A percentile compares a stretch with the other conserved stretches of the same genome.
These are phyloP conservation scores for Cynodonichthys magdalenae DNA, from an alignment of 2,797 vertebrate genomes.

Conservation along the genomic window DNA sequence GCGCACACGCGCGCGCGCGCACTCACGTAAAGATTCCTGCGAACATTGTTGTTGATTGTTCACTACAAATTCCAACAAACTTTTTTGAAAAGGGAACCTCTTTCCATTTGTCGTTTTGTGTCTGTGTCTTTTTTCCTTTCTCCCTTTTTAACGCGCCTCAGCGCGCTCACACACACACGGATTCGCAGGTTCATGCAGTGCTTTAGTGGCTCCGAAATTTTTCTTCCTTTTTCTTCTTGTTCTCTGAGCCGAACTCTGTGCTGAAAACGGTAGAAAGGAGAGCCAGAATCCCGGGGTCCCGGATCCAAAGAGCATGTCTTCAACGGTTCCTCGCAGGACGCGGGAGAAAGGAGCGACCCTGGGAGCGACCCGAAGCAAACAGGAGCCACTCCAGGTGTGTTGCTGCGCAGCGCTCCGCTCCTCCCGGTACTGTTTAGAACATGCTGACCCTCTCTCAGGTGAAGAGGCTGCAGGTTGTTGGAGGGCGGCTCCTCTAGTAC, in stretches of 20 bases:
- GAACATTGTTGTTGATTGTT: conserved; percentile 86
- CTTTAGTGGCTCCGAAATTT: conserved; percentile 89
- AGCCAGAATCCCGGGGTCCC: conserved; percentile 86
- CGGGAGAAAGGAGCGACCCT: no score
- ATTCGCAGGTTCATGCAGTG: conserved; percentile 89
- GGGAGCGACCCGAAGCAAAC: no score
- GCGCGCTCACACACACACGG: no score
- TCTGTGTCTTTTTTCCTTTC: conserved; percentile 76
- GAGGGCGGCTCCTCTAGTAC: conserved; percentile 68
- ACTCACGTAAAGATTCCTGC: conserved; percentile 88
- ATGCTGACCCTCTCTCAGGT: conserved; percentile 9
- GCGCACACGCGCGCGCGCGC: neutral
- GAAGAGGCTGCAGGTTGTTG: neutral
- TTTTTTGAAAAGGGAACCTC: conserved; percentile 85
- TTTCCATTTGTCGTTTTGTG: conserved; percentile 86
- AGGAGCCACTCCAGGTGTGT: no score
- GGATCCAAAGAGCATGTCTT: conserved; percentile 80
- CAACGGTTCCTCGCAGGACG: no score
- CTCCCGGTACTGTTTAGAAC: neutral
- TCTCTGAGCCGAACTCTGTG: conserved; percentile 82
- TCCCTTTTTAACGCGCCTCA: conserved; percentile 79
- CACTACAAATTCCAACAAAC: conserved; percentile 90
- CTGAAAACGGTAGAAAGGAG: conserved; percentile 90
- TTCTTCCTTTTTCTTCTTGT: conserved; percentile 17
- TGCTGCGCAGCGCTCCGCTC: neutral